Evolutionary conservation across 2,888 invertebrate species (phyloP), one percentile per base, ranked within the genome.

Genomic region (Phlogophora meticulosa): DNA sequence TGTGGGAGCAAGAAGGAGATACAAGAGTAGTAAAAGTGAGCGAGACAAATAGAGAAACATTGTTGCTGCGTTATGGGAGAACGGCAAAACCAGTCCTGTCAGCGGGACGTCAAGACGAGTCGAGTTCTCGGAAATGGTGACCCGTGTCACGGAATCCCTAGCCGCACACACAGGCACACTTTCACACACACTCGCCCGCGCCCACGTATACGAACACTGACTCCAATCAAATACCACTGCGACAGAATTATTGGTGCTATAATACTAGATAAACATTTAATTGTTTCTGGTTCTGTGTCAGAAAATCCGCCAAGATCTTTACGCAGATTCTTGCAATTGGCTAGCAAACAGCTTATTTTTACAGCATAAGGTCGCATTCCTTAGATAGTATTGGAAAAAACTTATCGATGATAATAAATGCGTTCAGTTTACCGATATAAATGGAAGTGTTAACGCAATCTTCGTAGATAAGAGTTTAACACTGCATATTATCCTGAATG

Each of bases 141-240:
- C 94, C 95, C 91, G 92, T 95, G 95, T 95, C 95, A 95, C 93
- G 95, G 95, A 95, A 95, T 95, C 95, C 95, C 95, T 94, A 87
- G 87, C 81, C 88, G 82, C 93, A 92, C 92, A 93, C 91, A 90
- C 78, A 79, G 63, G 69, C 81, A 74, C 83, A 75, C 56, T 69
- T 73, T 64, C 60, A 85, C 88, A 85, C 83, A 86, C 85, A 76
- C 58, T 40, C 43, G 36, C 61, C 52, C 46, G 62, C 74, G 59
- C 84, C 87, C 85, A 85, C 82, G 71, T 81, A 84, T 82, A 83
- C 63, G 71, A 80, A 78, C 70, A 70, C 77, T 73, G 83, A 85
- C 83, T 86, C 85, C 80, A 84, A 88, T 88, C 86, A 88, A 88
- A 85, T 84, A 81, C 75, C 68, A 62, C 82, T 83, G 85, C 87